Base-by-base conservation (phyloP, 2,888 invertebrate species). In the Hydrotaea cyrtoneurina region DNA sequence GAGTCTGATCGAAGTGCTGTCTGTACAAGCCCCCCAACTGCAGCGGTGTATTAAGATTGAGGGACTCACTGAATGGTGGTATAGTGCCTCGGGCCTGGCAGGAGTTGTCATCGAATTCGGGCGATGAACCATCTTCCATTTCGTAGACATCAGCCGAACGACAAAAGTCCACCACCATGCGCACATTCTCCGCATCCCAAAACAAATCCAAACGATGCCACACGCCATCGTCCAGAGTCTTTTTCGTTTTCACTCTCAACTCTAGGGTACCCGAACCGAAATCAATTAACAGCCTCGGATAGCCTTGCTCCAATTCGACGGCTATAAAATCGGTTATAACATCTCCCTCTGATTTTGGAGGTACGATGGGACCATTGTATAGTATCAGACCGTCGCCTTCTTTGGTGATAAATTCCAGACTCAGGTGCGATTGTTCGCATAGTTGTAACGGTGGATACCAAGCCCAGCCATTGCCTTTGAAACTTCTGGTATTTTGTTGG, bases 141-240 rank as follows among this genome's bases (percentile, higher is more conserved):
- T 97, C 97, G 80, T 96, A 95, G 78, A 97, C 95, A 88, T 96
- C 95, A 0, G 97, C 97, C 0, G 97, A 96, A 92, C 96, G 96
- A 92, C 98, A 99, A 89, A 95, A 96, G 92, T 99, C 98, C 7
- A 98, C 97, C 7, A 98, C 96, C 94, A 99, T 95, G 86, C 97
- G 94, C 0, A 98, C 97, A 89, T 95, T 96, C 94, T 98, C 98
- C 4, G 97, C 96, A 89, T 97, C 96, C 97, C 98, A 98, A 90
- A 98, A 98, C 87, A 99, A 95, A 90, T 99, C 98, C 86, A 99
- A 93, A 50, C 98, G 95, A 92, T 99, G 99, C 99, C 99, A 99
- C 90, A 97, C 96, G 2, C 99, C 99, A 91, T 99, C 99, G 91
- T 98, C 97, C 76, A 98, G 93, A 0, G 96, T 95, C 90, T 96